Evolutionary conservation across 2,113 vertebrate species (phyloP).

Genomic region (Poicephalus gulielmi): DNA sequence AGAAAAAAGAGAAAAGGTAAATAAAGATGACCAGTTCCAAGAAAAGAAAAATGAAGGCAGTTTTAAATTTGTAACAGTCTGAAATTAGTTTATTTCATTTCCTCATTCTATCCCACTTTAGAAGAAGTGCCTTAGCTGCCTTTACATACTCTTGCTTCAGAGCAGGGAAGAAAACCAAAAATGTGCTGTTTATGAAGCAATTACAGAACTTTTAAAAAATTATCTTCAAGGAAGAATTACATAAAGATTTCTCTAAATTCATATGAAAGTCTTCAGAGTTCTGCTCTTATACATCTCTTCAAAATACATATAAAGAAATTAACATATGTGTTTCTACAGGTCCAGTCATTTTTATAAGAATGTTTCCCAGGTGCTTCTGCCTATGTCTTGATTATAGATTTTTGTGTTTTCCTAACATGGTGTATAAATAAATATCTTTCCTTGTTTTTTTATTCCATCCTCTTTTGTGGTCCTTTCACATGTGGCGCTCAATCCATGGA

Average conservation of each 20-base stretch:
- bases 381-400: not conserved
- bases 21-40: not conserved
- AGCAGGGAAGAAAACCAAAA: not conserved
- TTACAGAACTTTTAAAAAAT: not conserved
- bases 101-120: not conserved
- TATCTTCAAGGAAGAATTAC: not conserved
- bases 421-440: not conserved
- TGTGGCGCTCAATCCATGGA: not conserved
- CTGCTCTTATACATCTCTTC: not conserved
- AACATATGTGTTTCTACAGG: not conserved
- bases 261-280: not conserved
- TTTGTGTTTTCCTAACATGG: not conserved
- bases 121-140: not conserved
- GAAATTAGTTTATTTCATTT: not conserved
- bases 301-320: not conserved
- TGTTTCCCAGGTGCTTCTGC: fast-evolving
- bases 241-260: not conserved
- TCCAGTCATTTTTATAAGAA: not conserved
- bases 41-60: not conserved
- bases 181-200: not conserved
- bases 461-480: not conserved
- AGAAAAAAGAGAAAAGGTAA: not conserved
- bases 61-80: not conserved
- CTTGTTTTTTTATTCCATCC: not conserved
- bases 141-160: not conserved